Percentiles rank a stretch among this genome's conserved stretches.
Evolutionary conservation across 2,113 vertebrate species (phyloP).

Genomic region (Bettongia penicillata): DNA sequence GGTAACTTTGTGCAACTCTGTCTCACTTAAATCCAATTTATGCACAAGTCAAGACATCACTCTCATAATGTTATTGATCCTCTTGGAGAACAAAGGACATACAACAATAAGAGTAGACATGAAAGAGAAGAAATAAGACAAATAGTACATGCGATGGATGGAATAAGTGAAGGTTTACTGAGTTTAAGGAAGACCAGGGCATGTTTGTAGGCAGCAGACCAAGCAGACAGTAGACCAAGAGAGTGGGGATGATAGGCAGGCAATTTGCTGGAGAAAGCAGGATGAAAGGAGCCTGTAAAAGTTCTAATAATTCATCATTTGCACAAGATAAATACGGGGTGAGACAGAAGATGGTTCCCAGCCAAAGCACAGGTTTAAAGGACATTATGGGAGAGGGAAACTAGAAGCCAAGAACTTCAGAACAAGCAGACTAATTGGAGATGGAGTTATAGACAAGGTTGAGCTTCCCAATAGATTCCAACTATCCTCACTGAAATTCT

Average conservation of each 20-base stretch:
- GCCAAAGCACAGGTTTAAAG: conserved; percentile 1
- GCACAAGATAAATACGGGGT: conserved; percentile 21
- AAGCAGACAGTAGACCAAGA: background rate
- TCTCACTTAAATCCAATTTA: background rate
- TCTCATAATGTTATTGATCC: background rate
- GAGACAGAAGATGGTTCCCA: conserved; percentile 40
- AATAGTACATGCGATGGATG: background rate
- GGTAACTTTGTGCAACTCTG: background rate
- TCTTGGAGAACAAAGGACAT: background rate
- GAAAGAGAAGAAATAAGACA: background rate
- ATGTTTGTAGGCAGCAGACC: background rate
- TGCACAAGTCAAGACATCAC: background rate
- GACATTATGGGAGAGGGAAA: background rate
- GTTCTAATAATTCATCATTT: conserved; percentile 36
- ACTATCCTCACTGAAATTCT: conserved; percentile 1
- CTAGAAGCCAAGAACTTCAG: background rate
- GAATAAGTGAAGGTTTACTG: background rate
- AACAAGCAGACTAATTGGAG: background rate
- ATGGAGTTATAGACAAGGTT: background rate
- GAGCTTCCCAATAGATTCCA: background rate
- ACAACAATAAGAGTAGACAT: background rate
- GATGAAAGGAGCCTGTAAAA: conserved; percentile 28
- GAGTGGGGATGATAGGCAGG: background rate
- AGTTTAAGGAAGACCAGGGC: background rate
- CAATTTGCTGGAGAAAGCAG: background rate